A percentile compares a stretch with the other conserved stretches of the same genome.
Evolutionary conservation across 2,888 invertebrate species (phyloP).

Genomic region (Synergus umbraculus): DNA sequence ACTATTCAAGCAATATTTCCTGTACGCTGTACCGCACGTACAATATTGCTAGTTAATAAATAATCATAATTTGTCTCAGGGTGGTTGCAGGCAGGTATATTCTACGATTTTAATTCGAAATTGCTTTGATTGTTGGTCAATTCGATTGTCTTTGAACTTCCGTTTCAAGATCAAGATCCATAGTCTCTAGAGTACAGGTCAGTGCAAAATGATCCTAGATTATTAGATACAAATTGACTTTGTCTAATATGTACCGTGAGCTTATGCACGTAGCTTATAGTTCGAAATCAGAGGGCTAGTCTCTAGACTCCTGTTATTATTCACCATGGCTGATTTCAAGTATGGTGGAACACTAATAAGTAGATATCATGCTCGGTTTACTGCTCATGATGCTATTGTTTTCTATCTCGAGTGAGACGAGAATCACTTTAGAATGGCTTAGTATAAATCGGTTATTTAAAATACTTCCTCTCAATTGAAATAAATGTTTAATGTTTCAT

Average conservation of each 20-base stretch:
- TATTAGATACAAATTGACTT: slow-evolving; percentile 24
- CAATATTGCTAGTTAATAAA: background rate
- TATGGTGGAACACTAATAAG: slow-evolving; percentile 20
- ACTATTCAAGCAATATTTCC: too few species aligned
- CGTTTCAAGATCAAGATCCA: slow-evolving; percentile 3
- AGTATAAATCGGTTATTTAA: background rate
- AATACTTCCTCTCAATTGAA: background rate
- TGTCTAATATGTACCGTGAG: slow-evolving; percentile 12
- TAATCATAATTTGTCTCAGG: background rate
- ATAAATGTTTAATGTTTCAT: too few species aligned
- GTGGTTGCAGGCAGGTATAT: background rate
- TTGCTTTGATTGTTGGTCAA: slow-evolving; percentile 12
- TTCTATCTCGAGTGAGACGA: background rate
- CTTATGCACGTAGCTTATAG: slow-evolving; percentile 22
- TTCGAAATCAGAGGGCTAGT: slow-evolving; percentile 16
- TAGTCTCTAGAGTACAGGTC: slow-evolving; percentile 1
- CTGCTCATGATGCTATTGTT: background rate
- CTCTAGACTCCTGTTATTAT: background rate
- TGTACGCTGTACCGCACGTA: too few species aligned
- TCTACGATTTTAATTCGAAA: background rate
- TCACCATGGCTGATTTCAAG: background rate
- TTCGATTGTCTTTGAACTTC: slow-evolving; percentile 7
- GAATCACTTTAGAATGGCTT: background rate
- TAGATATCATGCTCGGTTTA: background rate
- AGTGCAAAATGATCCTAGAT: slow-evolving; percentile 11